Conservation (phyloP, 1,140 invertebrate species). For the Ceratosolen solmsi region DNA sequence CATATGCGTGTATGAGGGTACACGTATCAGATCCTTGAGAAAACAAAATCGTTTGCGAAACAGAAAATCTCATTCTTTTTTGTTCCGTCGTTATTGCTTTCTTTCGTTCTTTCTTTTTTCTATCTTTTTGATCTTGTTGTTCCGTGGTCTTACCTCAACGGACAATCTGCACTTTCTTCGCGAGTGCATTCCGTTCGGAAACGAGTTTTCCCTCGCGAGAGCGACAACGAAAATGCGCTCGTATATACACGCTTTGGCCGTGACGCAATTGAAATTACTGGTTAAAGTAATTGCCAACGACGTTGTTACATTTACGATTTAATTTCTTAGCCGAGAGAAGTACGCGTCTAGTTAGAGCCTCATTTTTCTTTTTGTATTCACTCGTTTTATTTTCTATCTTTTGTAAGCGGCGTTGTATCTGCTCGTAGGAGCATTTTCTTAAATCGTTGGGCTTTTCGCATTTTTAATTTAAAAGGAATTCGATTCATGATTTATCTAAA, state of each 20-base stretch:
- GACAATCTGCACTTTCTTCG: slow-evolving; percentile 47
- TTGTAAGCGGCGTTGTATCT: neutral
- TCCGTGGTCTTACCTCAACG: slow-evolving; percentile 37
- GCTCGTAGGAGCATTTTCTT: neutral
- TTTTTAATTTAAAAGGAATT: neutral
- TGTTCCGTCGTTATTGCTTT: no score
- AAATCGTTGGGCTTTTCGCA: neutral
- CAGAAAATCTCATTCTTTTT: neutral
- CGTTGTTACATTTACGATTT: slow-evolving; percentile 50
- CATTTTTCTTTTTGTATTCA: slow-evolving; percentile 6
- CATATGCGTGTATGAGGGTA: neutral
- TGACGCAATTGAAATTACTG: slow-evolving; percentile 50
- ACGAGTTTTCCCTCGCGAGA: slow-evolving; percentile 36
- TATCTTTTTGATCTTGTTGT: slow-evolving; percentile 34
- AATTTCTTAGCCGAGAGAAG: slow-evolving; percentile 20
- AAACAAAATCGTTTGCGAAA: slow-evolving; percentile 25
- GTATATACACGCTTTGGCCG: slow-evolving; percentile 5
- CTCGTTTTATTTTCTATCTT: neutral
- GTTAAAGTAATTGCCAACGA: slow-evolving; percentile 42
- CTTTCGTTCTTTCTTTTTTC: neutral
- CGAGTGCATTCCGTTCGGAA: slow-evolving; percentile 26
- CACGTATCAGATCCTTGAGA: neutral
- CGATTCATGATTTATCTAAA: neutral
- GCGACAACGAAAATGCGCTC: slow-evolving; percentile 26
- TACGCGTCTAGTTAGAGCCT: slow-evolving; percentile 31